Conservation (phyloP, 2,888 invertebrate genomes). For the Ennomos fuscantarius region DNA sequence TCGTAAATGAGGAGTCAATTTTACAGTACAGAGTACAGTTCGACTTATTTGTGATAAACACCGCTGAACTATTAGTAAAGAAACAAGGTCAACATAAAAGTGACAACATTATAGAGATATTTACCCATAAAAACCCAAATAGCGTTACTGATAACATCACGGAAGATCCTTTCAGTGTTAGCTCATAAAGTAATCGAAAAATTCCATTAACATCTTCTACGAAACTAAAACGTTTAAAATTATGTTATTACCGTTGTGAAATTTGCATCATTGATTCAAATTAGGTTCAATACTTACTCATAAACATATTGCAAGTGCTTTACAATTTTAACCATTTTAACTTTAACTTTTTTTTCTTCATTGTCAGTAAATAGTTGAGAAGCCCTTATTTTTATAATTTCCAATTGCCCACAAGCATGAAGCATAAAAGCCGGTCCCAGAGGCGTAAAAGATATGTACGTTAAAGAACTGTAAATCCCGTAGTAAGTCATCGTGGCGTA, state of each 20-base stretch:
- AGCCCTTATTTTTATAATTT: constrained; percentile 23
- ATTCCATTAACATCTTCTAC: neutral
- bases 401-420: constrained; percentile 35
- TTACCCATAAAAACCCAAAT: constrained; percentile 35
- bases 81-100: too few relatives aligned
- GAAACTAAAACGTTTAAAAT: constrained; percentile 2
- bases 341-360: constrained; percentile 6
- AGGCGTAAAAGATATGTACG: constrained; percentile 25
- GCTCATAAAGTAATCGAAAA: constrained; percentile 28
- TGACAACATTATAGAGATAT: neutral
- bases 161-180: constrained; percentile 28
- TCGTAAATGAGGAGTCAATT: too few relatives aligned
- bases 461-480: neutral
- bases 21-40: too few relatives aligned
- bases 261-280: too few relatives aligned
- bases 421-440: constrained; percentile 32
- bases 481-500: constrained; percentile 12
- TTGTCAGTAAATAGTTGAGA: constrained; percentile 16
- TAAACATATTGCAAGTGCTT: constrained; percentile 30
- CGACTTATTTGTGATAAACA: too few relatives aligned
- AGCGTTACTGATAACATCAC: constrained; percentile 32
- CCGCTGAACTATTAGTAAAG: too few relatives aligned
- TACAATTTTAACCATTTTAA: constrained; percentile 24
- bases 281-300: constrained; percentile 22
- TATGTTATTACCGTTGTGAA: too few relatives aligned